Evolutionary conservation across 1,140 invertebrate genomes (phyloP), one percentile per base, ranked within the genome.

Genomic region (Papilio polytes): DNA sequence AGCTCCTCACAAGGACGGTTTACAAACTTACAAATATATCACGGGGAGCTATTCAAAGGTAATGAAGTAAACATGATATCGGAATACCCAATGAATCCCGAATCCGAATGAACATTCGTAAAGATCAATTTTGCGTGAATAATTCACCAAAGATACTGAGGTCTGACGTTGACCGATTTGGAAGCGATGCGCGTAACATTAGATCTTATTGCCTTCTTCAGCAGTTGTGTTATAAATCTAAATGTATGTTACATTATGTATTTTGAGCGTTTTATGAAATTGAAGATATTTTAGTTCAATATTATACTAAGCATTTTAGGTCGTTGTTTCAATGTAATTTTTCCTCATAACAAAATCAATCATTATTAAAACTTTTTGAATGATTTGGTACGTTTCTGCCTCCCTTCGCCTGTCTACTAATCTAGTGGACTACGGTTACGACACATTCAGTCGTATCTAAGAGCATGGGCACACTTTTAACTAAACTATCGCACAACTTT

Each of bases 91-190:
- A 51, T 78, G 56, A 63, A 66, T 78, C 77, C 56, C 36, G n/a
- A 66, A 78, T 41, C 26, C 36, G 63, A 31, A 63, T 63, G 31
- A 41, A 44, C 56, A 51, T 78, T 78, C 77, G 56, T 78, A 66
- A 78, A 66, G 56, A 78, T 78, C 77, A 78, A 66, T 78, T 78
- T 78, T 41, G 31, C 77, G 77, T 66, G 77, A 78, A 6, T 78
- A 78, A 78, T 66, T 41, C 56, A 18, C 56, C 20, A 66, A 77
- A 46, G 77, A 66, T 63, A 66, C 77, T 63, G 9, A 63, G 77
- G 56, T 63, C 76, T 78, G 76, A 78, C 76, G 18, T 78, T 78
- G 76, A 78, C 76, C 31, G 53, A 63, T 78, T 22, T 63, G n/a
- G 36, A 78, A 63, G 10, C 53, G 77, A 63, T 18, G 20, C 53